These are phyloP conservation scores for Mormoops blainvillei DNA, from an alignment of 2,113 vertebrate species.

Conservation along the genomic window DNA sequence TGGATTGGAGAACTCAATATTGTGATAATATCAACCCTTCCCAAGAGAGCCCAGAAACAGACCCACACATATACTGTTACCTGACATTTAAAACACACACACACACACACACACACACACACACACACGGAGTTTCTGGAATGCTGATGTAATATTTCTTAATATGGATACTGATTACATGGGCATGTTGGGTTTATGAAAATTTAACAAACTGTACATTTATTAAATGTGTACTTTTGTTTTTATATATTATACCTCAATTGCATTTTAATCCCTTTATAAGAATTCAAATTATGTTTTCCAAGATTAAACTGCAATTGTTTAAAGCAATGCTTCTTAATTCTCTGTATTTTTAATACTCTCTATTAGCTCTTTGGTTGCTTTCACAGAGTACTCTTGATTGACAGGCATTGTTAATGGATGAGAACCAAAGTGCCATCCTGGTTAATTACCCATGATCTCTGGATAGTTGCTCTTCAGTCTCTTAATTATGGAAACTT, in stretches of 20 bases:
- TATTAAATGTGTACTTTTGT: not conserved
- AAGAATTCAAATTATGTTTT: constrained; percentile 34
- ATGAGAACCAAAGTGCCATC: not conserved
- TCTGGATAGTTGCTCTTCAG: not conserved
- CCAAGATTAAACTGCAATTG: not conserved
- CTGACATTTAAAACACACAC: not conserved
- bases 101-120: not conserved
- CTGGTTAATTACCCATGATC: not conserved
- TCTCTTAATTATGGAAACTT: not conserved
- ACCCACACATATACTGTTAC: not conserved
- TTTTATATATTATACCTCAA: not conserved
- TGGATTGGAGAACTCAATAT: not conserved
- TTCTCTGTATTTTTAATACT: not conserved
- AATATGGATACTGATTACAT: constrained; percentile 2
- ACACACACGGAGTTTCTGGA: not conserved
- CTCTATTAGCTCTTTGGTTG: not conserved
- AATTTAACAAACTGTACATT: not conserved
- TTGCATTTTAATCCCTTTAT: not conserved
- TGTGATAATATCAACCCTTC: not conserved
- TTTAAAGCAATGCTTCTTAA: not conserved
- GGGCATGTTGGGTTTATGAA: not conserved
- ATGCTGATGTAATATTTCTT: not conserved
- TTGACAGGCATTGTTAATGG: not conserved
- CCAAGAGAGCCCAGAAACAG: not conserved
- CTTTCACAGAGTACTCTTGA: not conserved